Base-by-base conservation (phyloP, 2,888 invertebrate species). In the Drosophila sordidula region DNA sequence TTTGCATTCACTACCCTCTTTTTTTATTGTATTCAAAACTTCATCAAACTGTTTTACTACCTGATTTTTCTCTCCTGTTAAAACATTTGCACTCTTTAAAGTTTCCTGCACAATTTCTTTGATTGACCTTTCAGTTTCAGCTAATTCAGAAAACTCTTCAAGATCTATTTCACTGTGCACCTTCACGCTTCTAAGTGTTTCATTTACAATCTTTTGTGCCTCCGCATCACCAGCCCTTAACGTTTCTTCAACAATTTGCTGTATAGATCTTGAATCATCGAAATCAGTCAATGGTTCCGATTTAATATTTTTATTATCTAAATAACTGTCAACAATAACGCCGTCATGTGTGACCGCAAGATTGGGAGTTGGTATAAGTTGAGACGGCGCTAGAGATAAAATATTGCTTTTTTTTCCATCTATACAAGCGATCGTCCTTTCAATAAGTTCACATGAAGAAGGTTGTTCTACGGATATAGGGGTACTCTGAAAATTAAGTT, bases 221-320 rank as follows among this genome's bases (percentile, higher is more conserved):
- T 85, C 85, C 18, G 42, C 80, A 69, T 85, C 87, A n/a, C 85
- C 72, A 25, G 86, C 85, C 61, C 75, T 77, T 25, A 85, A 58
- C 29, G 85, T 85, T 26, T 85, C 85, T 38, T 85, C 85, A 25
- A 85, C 85, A 45, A 85, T 85, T 56, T 85, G 85, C 26, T 87
- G 77, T 4, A 85, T 70, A 5, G 85, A 79, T 44, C 85, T 77
- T 9, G 68, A 52, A 47, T 82, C 86, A 16, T 70, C 63, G 1
- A 47, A 26, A 11, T 51, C 44, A 22, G 16, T 1, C 22, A 9
- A 11, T 0, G n/a, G 1, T 2, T 41, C 36, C 1, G 36, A 6
- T 6, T 42, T 12, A 5, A 34, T 1, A 2, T 9, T 25, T 8
- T 16, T 16, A 3, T 6, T 25, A 38, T 26, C 32, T 11, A 29